A percentile compares a stretch with the other conserved stretches of the same genome.
phyloP scores from a whole-genome alignment of 2,888 invertebrate species.

The Latheticus oryzae region DNA sequence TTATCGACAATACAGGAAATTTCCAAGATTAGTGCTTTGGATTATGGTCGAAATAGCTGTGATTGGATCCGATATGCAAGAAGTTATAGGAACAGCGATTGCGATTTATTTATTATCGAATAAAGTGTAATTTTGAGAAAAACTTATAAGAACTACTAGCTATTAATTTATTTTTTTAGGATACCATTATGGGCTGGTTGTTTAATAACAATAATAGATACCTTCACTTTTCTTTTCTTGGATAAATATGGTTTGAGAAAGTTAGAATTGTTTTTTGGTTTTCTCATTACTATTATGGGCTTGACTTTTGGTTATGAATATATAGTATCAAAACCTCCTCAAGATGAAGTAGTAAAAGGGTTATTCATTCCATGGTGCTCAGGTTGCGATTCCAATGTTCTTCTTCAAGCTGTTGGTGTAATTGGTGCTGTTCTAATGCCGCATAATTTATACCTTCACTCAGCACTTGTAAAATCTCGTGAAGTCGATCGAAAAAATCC shows the following conservation, averaged over 20 bases:
- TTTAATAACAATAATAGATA: constrained; percentile 84
- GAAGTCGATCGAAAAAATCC: constrained; percentile 80
- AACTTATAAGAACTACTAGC: background rate
- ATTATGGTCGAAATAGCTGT: constrained; percentile 93
- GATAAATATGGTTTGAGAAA: constrained; percentile 87
- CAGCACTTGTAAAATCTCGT: constrained; percentile 88
- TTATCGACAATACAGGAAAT: constrained; percentile 78
- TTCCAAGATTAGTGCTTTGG: constrained; percentile 84
- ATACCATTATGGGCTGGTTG: constrained; percentile 85
- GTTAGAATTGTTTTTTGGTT: constrained; percentile 83
- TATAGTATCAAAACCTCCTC: constrained; percentile 76
- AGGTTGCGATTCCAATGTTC: constrained; percentile 74
- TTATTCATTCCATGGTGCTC: constrained; percentile 83
- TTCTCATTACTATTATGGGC: constrained; percentile 86
- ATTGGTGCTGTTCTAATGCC: constrained; percentile 90
- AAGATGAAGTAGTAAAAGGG: constrained; percentile 77
- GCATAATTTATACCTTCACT: constrained; percentile 90
- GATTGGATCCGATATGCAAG: constrained; percentile 91
- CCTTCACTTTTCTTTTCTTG: constrained; percentile 87
- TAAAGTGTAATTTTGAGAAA: constrained; percentile 70
- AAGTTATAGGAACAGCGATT: constrained; percentile 91
- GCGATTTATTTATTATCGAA: constrained; percentile 84
- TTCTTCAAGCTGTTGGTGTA: constrained; percentile 83
- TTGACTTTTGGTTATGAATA: constrained; percentile 91
- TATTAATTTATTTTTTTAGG: constrained; percentile 64